These are phyloP conservation scores for Datnioides undecimradiatus DNA, from an alignment of 2,113 vertebrate species.

Conservation along the genomic window DNA sequence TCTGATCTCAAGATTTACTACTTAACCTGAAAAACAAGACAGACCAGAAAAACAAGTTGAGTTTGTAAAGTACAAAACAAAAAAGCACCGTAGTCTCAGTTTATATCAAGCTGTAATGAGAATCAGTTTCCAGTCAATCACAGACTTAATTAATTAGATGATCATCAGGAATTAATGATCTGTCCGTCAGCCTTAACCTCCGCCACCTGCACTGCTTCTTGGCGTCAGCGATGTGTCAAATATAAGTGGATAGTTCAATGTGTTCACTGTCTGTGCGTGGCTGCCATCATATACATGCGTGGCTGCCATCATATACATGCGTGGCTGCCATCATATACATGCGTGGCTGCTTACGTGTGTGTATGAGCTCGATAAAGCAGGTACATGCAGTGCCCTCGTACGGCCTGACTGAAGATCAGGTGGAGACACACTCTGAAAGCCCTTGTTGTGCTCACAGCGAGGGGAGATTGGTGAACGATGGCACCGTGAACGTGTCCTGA, in stretches of 20 bases:
- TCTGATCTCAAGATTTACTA: no score
- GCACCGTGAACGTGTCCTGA: constrained; percentile 30
- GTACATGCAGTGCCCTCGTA: constrained; percentile 8
- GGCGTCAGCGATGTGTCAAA: background rate
- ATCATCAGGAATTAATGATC: background rate
- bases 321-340: background rate
- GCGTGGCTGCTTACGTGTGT: background rate
- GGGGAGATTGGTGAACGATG: constrained; percentile 35
- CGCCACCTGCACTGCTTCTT: background rate
- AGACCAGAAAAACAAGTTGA: no score
- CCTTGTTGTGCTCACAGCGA: constrained; percentile 18
- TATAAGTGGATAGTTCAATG: background rate
- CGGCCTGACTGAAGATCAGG: constrained; percentile 1
- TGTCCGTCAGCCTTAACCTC: background rate
- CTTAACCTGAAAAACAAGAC: no score
- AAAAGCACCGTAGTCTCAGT: background rate
- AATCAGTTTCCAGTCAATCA: background rate
- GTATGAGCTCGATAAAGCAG: background rate
- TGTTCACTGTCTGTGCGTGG: background rate
- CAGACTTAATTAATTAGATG: background rate
- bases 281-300: no score
- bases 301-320: no score
- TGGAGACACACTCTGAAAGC: background rate
- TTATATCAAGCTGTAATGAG: background rate
- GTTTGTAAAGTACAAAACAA: no score